Evolutionary conservation across 2,797 vertebrate species (phyloP).

Genomic region (Prunella strophiata): DNA sequence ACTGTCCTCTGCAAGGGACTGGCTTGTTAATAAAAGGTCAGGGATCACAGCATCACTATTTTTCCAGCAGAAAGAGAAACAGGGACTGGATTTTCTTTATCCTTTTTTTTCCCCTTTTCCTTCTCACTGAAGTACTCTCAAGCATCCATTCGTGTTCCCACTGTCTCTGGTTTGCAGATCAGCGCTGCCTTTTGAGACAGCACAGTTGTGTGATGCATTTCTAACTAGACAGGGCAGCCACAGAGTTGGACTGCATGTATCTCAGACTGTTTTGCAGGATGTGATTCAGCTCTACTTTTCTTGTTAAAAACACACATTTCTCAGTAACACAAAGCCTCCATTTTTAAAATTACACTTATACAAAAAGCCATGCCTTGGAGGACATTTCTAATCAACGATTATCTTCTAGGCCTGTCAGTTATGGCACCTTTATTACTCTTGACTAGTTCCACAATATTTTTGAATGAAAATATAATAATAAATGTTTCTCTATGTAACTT

Average conservation of each 20-base stretch:
- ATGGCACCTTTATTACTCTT: not conserved
- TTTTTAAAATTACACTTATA: constrained; percentile 21
- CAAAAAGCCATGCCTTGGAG: not conserved
- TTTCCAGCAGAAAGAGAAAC: constrained; percentile 4
- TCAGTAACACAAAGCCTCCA: not conserved
- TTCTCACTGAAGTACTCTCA: not conserved
- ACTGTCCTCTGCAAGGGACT: constrained; percentile 55
- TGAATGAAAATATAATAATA: constrained; percentile 20
- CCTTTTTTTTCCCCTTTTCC: no score
- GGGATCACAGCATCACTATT: constrained; percentile 41
- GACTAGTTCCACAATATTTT: constrained; percentile 11
- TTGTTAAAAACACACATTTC: not conserved
- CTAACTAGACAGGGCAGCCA: not conserved
- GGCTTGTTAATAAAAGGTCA: constrained; percentile 54
- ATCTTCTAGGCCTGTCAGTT: not conserved
- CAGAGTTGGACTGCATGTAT: not conserved
- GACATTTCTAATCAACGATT: constrained; percentile 16
- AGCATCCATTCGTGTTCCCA: not conserved
- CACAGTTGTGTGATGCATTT: not conserved
- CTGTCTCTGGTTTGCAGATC: not conserved
- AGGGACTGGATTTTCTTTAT: not conserved
- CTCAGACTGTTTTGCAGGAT: not conserved
- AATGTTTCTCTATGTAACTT: not conserved
- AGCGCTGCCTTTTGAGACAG: not conserved
- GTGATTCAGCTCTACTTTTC: not conserved